Evolutionary conservation across 1,140 invertebrate species (phyloP).

Genomic region (Euwallacea similis): DNA sequence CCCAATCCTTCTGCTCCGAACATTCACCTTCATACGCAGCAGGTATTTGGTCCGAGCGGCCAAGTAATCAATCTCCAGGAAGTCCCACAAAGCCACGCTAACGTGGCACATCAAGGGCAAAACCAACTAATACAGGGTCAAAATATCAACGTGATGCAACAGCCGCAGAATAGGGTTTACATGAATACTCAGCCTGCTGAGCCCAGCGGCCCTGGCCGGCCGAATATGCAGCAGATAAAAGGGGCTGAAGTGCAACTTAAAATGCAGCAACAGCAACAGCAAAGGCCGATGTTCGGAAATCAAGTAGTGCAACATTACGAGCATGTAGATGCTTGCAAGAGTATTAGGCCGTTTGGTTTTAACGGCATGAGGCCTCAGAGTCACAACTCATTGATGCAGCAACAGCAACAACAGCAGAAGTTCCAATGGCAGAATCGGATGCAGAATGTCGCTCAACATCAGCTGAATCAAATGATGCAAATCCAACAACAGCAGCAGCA

Average conservation of each 20-base stretch:
- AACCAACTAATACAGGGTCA: constrained; percentile 42
- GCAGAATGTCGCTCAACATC: constrained; percentile 23
- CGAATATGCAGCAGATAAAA: constrained; percentile 49
- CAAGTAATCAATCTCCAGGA: constrained; percentile 61
- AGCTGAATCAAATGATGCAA: constrained; percentile 29
- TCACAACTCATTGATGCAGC: constrained; percentile 31
- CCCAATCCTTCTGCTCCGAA: constrained; percentile 37
- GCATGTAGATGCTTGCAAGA: constrained; percentile 54
- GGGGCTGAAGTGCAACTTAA: constrained; percentile 48
- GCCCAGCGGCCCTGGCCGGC: constrained; percentile 51
- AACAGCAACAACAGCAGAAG: constrained; percentile 39
- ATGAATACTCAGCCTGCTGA: constrained; percentile 50
- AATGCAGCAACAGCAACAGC: constrained; percentile 51
- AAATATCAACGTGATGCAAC: constrained; percentile 37
- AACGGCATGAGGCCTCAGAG: constrained; percentile 38
- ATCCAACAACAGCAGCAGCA: constrained; percentile 47
- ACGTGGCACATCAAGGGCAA: constrained; percentile 36
- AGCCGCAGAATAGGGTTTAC: constrained; percentile 45
- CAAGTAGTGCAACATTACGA: constrained; percentile 50
- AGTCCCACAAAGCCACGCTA: constrained; percentile 38
- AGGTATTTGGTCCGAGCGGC: constrained; percentile 59
- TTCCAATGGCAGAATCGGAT: constrained; percentile 35
- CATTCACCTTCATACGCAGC: constrained; percentile 49
- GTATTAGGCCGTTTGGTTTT: constrained; percentile 52
- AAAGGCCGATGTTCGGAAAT: constrained; percentile 44